These are phyloP conservation scores for Atta cephalotes DNA, from an alignment of 1,140 invertebrate species.

Conservation along the genomic window DNA sequence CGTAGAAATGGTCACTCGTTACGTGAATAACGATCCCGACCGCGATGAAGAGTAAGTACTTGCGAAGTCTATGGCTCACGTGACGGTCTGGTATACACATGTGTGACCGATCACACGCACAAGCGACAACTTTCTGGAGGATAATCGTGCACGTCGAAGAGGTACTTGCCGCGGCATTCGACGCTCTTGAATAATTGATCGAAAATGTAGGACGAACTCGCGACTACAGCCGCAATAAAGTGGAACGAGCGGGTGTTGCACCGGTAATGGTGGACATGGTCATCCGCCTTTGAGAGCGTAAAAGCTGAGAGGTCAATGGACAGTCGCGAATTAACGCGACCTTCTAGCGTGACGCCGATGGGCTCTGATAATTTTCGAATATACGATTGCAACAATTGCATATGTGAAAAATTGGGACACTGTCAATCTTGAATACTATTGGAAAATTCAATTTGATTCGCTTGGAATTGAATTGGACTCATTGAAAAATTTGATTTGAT, in stretches of 20 bases:
- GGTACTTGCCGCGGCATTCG: slow-evolving; percentile 45
- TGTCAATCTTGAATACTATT: neutral
- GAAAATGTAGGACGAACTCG: slow-evolving; percentile 78
- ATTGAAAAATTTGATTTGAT: slow-evolving; percentile 16
- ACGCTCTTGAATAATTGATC: slow-evolving; percentile 78
- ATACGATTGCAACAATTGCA: neutral
- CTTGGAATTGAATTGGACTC: neutral
- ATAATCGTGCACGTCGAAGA: slow-evolving; percentile 24
- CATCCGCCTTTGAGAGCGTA: slow-evolving; percentile 32
- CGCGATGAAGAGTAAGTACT: slow-evolving; percentile 46
- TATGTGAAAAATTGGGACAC: neutral
- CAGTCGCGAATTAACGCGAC: slow-evolving; percentile 45
- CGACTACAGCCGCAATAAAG: slow-evolving; percentile 67
- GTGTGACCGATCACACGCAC: slow-evolving; percentile 63
- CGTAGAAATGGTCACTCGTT: slow-evolving; percentile 71
- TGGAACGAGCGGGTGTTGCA: slow-evolving; percentile 58
- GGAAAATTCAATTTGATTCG: slow-evolving; percentile 14
- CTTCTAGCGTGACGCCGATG: slow-evolving; percentile 16
- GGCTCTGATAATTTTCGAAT: slow-evolving; percentile 26
- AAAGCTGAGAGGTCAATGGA: slow-evolving; percentile 63
- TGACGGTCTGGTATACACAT: slow-evolving; percentile 61
- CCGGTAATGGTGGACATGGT: slow-evolving; percentile 40
- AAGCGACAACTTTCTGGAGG: slow-evolving; percentile 41
- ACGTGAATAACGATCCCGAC: slow-evolving; percentile 66
- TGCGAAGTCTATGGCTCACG: slow-evolving; percentile 64